Percentiles rank a stretch among this genome's conserved stretches.
Evolutionary conservation across 2,797 vertebrate species (phyloP).

Genomic region (Rhinatrema bivittatum): DNA sequence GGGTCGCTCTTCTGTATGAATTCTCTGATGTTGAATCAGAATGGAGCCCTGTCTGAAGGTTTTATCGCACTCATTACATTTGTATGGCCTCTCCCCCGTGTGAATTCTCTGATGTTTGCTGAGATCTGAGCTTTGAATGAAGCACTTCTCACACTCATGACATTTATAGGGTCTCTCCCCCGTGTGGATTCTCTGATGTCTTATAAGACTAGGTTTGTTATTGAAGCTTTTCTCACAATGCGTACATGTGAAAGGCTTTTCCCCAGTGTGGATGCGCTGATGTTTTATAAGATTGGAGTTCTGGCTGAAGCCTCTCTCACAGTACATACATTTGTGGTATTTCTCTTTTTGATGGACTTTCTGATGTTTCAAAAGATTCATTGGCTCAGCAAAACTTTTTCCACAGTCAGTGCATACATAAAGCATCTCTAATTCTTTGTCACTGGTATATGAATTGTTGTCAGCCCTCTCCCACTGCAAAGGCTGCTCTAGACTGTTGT

Average conservation of each 20-base stretch:
- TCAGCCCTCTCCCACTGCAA: no score
- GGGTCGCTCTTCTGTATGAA: not conserved
- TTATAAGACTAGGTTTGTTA: not conserved
- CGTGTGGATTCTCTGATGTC: not conserved
- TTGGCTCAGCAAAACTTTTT: not conserved
- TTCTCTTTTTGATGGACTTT: not conserved
- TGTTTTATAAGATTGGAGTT: not conserved
- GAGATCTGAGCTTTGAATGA: not conserved
- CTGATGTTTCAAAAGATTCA: not conserved
- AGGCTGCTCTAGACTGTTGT: no score
- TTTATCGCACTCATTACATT: slow-evolving; percentile 2
- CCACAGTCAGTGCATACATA: not conserved
- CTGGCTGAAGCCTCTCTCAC: not conserved
- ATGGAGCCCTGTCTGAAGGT: slow-evolving; percentile 1
- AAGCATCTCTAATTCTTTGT: no score
- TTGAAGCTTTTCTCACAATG: not conserved
- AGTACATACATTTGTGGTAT: not conserved
- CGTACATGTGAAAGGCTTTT: not conserved
- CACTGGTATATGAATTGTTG: no score
- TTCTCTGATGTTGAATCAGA: slow-evolving; percentile 7
- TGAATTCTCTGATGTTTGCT: slow-evolving; percentile 2
- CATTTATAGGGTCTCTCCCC: not conserved
- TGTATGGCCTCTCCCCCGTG: not conserved
- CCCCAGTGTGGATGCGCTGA: not conserved
- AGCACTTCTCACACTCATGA: not conserved